Evolutionary conservation across 2,888 invertebrate genomes (phyloP), one percentile per base, ranked within the genome.

Genomic region (Dicycla oo): DNA sequence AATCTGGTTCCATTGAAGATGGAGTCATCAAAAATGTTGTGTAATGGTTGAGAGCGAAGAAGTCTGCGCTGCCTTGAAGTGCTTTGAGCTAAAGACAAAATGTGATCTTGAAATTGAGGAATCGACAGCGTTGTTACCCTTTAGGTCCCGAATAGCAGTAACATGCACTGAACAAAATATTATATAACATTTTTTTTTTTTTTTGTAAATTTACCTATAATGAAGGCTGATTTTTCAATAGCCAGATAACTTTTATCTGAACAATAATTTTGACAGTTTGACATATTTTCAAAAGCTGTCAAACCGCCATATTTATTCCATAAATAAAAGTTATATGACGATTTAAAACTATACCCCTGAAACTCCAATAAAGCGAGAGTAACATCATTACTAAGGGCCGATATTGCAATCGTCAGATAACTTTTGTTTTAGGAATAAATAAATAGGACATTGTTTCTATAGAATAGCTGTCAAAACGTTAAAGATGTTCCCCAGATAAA

Each of bases 41-140:
- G 86, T 97, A 97, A 82, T 97, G 96, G 83, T 97, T 97, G 30
- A 97, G 85, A 0, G 97, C 97, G 61, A 97, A 94, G 88, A 97
- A 97, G 84, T 97, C 97, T 2, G 96, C 93, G 63, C 96, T 94
- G 10, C 95, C 95, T 61, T 87, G 89, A 20, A 95, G 49, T 78
- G 88, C 85, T 43, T 86, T 86, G 81, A 87, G 93, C 97, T 95
- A 45, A 73, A 88, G 90, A 45, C 20, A 47, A 45, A 47, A 43
- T 3, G 11, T 1, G 0, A 10, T 3, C 0, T 38, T 47, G 26
- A n/a, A 34, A 43, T 34, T 6, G 2, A 40, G 6, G 43, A n/a
- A 51, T 40, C 18, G 18, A 18, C 10, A 3, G 0, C 8, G 13
- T 30, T 30, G 0, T 15, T 26, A 23, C 20, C 11, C 2, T 43